Base-by-base conservation (phyloP, 2,888 invertebrate genomes). In the Belgica antarctica region DNA sequence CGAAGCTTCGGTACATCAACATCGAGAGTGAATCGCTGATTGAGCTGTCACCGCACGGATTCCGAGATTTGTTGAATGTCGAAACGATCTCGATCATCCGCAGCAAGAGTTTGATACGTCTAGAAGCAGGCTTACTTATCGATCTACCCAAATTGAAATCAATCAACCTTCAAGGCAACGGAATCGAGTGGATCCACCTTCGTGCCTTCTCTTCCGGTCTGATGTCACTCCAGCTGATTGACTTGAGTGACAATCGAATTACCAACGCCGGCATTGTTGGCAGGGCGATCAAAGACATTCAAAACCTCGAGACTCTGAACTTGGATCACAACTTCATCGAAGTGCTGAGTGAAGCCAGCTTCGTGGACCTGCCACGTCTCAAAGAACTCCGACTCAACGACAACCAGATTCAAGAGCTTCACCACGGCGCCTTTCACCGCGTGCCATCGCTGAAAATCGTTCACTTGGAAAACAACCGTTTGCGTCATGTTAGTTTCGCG, bases 241-340 rank as follows among this genome's bases (percentile, higher is more conserved):
- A 88, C 22, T 79, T 94, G 0, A 83, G 84, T 12, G 84, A 87
- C 62, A 94, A 94, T 76, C 83, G 85, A 74, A 86, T 94, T 73
- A 82, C 83, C 8, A 92, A 93, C 76, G 90, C 90, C 10, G 86
- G 86, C n/a, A 88, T 92, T 86, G 84, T 93, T 8, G 92, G 93
- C 2, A 83, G 90, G 73, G 88, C 88, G 10, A 84, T 87, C 12
- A 84, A 89, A 77, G 92, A 92, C 75, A 81, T 93, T 62, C 87
- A 88, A n/a, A 84, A 85, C 71, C 78, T 94, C 28, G 85, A 89
- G 63, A 83, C 84, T 25, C 78, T 94, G 31, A 84, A 87, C 71
- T 78, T 94, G 12, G 89, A 89, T 75, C 79, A 85, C 70, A 94
- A 94, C 76, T 80, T 83, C 27, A 87, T 93, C 66, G 86, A 85